A percentile compares a stretch with the other conserved stretches of the same genome.
Evolutionary conservation across 2,888 invertebrate species (phyloP).

Genomic region (Parnassius apollo): DNA sequence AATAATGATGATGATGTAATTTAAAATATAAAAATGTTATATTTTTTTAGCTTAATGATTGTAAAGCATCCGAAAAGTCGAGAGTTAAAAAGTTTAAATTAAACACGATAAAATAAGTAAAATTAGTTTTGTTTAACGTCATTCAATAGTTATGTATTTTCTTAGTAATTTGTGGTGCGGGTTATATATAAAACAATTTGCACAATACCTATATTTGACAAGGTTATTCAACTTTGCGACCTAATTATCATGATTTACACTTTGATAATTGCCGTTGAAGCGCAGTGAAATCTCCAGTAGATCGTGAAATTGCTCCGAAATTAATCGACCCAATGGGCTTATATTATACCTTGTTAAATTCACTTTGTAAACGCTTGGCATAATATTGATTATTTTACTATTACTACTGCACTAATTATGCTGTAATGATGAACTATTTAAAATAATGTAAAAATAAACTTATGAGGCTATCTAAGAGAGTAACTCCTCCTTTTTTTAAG

Average conservation of each 20-base stretch:
- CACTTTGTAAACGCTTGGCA: not conserved
- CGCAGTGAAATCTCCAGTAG: conserved; percentile 10
- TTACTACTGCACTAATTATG: too few species aligned
- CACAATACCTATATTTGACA: not conserved
- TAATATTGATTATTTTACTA: too few species aligned
- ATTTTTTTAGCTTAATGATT: not conserved
- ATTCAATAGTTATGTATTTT: too few species aligned
- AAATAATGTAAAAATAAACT: too few species aligned
- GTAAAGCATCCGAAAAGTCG: too few species aligned
- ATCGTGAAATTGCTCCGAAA: conserved; percentile 19
- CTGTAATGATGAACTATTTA: too few species aligned
- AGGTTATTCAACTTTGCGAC: conserved; percentile 5
- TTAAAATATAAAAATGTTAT: not conserved
- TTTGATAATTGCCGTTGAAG: conserved; percentile 4
- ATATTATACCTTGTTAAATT: not conserved
- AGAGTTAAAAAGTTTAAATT: too few species aligned
- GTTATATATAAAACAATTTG: not conserved
- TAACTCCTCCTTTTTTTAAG: too few species aligned
- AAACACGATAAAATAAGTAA: too few species aligned
- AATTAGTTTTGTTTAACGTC: too few species aligned
- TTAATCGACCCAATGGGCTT: conserved; percentile 8
- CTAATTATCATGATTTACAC: conserved; percentile 18
- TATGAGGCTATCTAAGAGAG: too few species aligned
- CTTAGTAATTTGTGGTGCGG: not conserved
- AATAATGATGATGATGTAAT: too few species aligned